phyloP scores from a whole-genome alignment of 2,888 invertebrate species.

The Eupithecia subfuscata region DNA sequence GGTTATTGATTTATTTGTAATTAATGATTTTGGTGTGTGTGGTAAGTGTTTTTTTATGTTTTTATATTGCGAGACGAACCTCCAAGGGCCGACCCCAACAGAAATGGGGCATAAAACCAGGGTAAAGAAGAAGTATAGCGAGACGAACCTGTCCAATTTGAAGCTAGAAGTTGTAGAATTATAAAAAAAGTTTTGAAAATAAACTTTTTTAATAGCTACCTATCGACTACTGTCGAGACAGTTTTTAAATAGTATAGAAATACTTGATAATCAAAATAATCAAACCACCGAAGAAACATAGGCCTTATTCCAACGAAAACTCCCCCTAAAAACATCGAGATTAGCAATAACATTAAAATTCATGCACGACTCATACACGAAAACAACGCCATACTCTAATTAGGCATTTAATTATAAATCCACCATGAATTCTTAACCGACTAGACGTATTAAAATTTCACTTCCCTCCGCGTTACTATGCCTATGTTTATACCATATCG shows the following conservation, averaged over 20 bases:
- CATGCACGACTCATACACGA: constrained; percentile 61
- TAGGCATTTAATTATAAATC: constrained; percentile 82
- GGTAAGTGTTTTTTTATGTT: neutral
- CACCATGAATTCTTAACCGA: constrained; percentile 81
- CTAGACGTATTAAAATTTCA: constrained; percentile 82
- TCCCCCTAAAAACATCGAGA: constrained; percentile 47
- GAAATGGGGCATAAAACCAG: too few species aligned
- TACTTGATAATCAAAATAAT: neutral
- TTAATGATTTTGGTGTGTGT: neutral
- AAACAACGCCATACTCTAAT: constrained; percentile 76
- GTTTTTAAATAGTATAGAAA: neutral
- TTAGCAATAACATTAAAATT: constrained; percentile 63
- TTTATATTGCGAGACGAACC: neutral
- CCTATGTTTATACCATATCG: constrained; percentile 76
- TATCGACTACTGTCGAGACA: too few species aligned
- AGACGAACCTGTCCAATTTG: neutral
- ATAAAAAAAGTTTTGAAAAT: neutral
- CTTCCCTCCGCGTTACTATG: constrained; percentile 72
- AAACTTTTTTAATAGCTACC: too few species aligned
- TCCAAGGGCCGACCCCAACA: too few species aligned
- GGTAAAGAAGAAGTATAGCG: neutral
- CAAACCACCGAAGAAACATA: constrained; percentile 24
- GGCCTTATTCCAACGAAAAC: constrained; percentile 43
- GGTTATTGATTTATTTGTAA: neutral
- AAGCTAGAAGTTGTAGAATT: neutral